Evolutionary conservation across 1,140 invertebrate species (phyloP).

Genomic region (Eurosta solidaginis): DNA sequence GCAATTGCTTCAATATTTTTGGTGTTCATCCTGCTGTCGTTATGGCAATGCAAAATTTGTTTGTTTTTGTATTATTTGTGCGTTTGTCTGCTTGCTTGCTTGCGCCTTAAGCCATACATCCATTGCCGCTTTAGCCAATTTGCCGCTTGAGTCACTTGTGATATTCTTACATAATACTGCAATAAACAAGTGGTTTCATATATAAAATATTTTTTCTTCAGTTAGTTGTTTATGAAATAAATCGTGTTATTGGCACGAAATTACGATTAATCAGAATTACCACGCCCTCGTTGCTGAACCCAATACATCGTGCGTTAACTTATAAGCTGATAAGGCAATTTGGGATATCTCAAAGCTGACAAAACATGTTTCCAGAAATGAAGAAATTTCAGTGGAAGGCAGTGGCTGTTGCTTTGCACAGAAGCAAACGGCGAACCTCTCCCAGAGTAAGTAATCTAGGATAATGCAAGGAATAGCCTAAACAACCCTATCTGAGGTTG

Average conservation of each 20-base stretch:
- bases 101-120: neutral
- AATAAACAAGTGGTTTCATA: neutral
- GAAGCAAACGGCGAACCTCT: no score
- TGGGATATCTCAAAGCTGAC: no score
- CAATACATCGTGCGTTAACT: no score
- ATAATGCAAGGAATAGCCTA: no score
- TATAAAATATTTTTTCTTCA: neutral
- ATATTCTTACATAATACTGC: neutral
- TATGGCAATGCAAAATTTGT: neutral
- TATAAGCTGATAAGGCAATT: no score
- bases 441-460: no score
- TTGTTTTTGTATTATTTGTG: neutral
- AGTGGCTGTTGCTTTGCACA: no score
- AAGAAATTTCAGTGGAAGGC: no score
- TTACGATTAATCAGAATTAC: no score
- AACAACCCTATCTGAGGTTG: no score
- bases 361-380: no score
- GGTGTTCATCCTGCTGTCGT: slow-evolving; percentile 6
- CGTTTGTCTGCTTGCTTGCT: neutral
- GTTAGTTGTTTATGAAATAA: neutral
- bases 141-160: slow-evolving; percentile 1
- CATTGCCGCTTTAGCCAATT: slow-evolving; percentile 9
- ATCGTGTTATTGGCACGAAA: neutral
- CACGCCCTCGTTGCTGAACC: neutral
- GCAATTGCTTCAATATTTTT: slow-evolving; percentile 11